Evolutionary conservation across 2,797 vertebrate species (phyloP), one percentile per base, ranked within the genome.

Genomic region (Ispidina lecontei): DNA sequence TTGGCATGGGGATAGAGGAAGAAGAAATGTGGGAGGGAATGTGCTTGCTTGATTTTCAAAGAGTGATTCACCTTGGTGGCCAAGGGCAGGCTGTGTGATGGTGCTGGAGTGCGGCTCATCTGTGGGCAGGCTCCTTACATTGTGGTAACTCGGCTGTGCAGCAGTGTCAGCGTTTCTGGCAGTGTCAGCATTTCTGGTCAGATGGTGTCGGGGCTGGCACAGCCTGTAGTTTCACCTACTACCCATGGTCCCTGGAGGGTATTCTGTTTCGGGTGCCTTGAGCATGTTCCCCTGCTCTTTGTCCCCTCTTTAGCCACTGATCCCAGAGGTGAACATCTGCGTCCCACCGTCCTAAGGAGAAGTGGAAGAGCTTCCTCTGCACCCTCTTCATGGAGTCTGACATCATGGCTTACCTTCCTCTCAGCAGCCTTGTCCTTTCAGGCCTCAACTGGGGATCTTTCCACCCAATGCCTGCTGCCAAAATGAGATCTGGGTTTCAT

Each of bases 21-120:
- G 20, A 47, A 39, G 72, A 65, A 78, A 12, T 13, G 1, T 14
- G 9, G 51, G 6, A 20, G 12, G 31, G 23, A 46, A 60, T 22
- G 26, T 15, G 14, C 31, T 84, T 59, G 56, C 33, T 46, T 0
- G 3, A 56, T 20, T 44, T 76, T 79, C 31, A 3, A 37, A 33
- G 17, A 3, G 16, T 67, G 49, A 22, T 33, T 78, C 25, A 6
- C 41, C 23, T 70, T 1, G 12, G 77, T 67, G 71, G 35, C 6
- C 11, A 8, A 18, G 23, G 68, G 10, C 47, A 22, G 2, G 2
- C 20, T 0, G 0, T 12, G 11, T 65, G 68, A 15, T 0, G 0
- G 5, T 23, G 49, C 3, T 13, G 22, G 33, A 7, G 41, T 3
- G 4, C 41, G 3, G 12, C 76, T 81, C 37, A 2, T 68, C 31